Base-by-base conservation (phyloP, 1,140 invertebrate genomes). In the Wasmannia auropunctata region DNA sequence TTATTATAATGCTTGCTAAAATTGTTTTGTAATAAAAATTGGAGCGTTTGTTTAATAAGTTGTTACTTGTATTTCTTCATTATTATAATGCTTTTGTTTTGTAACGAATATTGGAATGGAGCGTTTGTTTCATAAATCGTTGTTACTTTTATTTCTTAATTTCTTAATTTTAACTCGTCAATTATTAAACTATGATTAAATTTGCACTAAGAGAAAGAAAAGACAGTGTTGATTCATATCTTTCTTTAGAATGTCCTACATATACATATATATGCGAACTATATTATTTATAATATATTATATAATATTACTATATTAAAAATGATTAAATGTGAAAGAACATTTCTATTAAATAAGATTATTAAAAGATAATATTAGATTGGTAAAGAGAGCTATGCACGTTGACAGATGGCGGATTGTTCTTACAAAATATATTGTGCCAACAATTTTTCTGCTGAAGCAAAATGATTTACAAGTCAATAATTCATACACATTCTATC, bases 301-400 rank as follows among this genome's bases (percentile, higher is more conserved):
- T 86, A 86, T 87, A 87, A 67, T 63, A 91, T 90, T 91, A 93
- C 79, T 86, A 74, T 88, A 89, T 88, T 90, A 72, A 79, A 51
- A 86, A 88, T 79, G 81, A 89, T 88, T 90, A 85, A 89, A 91
- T 91, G 90, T 88, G 83, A 91, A 65, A 88, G 85, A 80, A 80
- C 19, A 74, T 91, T 91, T 86, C n/a, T 91, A 81, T 81, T 72
- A 90, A 67, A 51, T 88, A 88, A 87, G 83, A 76, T 89, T 84
- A 89, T 67, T 90, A 87, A 90, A 43, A 86, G 60, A 31, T 85
- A 86, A 63, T 83, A 77, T 80, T 89, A 88, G 75, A 83, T 81
- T 76, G 25, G 14, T 77, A 25, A 86, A 65, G 72, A 56, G 31
- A 63, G 8, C 69, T 89, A 46, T 84, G 67, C 85, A 72, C 69